Conservation (phyloP, 2,888 invertebrate genomes). For the Archaeoteleia sp. region DNA sequence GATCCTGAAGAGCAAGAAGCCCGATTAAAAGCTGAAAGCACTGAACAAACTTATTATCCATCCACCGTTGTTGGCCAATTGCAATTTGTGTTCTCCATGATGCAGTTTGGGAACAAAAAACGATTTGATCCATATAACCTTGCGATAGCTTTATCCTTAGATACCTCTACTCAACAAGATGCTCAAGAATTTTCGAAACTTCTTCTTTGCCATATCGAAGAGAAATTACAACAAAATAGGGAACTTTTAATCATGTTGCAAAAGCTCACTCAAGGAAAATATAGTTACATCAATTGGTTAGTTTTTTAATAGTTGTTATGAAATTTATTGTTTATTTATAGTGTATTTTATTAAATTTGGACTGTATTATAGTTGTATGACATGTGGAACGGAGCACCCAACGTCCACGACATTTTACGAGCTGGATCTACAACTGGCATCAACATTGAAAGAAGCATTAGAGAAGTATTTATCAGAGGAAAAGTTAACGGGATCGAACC, state of each 20-base stretch:
- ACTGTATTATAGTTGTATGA: constrained; percentile 72
- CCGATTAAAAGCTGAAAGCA: constrained; percentile 43
- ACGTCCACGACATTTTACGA: constrained; percentile 79
- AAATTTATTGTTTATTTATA: background rate
- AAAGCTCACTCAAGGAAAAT: constrained; percentile 70
- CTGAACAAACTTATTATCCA: constrained; percentile 69
- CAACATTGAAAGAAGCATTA: constrained; percentile 76
- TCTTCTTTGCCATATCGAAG: constrained; percentile 78
- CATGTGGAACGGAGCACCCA: constrained; percentile 77
- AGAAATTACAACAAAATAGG: constrained; percentile 72
- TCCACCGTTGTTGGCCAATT: constrained; percentile 77
- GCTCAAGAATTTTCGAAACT: constrained; percentile 81
- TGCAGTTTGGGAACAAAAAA: constrained; percentile 77
- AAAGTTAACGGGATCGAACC: constrained; percentile 78
- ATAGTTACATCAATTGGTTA: constrained; percentile 65
- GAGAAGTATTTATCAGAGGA: constrained; percentile 78
- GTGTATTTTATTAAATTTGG: constrained; percentile 3
- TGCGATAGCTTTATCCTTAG: constrained; percentile 77
- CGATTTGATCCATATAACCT: constrained; percentile 78
- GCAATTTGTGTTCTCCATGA: constrained; percentile 79
- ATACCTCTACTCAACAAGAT: constrained; percentile 79
- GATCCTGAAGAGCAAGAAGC: constrained; percentile 71
- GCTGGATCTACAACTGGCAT: constrained; percentile 78
- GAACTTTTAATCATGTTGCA: constrained; percentile 66
- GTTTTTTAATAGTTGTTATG: constrained; percentile 10